These are phyloP conservation scores for Nasonia giraulti DNA, from an alignment of 1,140 invertebrate species.

Conservation along the genomic window DNA sequence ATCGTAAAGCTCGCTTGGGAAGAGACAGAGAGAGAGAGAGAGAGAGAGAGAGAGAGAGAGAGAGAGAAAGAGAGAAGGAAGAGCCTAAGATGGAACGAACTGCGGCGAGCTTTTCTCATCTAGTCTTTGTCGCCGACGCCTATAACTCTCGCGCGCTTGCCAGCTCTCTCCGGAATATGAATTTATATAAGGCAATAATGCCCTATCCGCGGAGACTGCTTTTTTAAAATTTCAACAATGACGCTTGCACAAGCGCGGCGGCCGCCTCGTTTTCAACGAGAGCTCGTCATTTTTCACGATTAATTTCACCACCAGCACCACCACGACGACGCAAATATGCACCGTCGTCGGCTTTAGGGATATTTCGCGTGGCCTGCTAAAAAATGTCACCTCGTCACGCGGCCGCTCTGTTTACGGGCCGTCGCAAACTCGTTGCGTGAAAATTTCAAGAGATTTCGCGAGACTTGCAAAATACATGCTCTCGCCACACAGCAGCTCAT, in stretches of 20 bases:
- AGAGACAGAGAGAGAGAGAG: not conserved
- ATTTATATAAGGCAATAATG: slow-evolving; percentile 63
- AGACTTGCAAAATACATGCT: slow-evolving; percentile 18
- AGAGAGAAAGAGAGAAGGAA: not conserved
- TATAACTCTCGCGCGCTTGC: not conserved
- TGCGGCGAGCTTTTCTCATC: not conserved
- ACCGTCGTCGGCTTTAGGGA: not conserved
- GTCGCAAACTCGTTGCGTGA: not conserved
- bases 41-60: not conserved
- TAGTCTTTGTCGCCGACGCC: slow-evolving; percentile 28
- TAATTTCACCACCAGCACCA: not conserved
- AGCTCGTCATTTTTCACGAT: slow-evolving; percentile 27
- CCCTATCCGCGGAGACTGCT: slow-evolving; percentile 48
- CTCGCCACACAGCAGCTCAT: no score
- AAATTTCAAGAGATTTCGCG: slow-evolving; percentile 29
- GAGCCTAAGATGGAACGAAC: slow-evolving; percentile 47
- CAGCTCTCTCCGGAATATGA: slow-evolving; percentile 54
- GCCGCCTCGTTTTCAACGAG: not conserved
- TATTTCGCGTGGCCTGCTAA: not conserved
- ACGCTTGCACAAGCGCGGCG: not conserved
- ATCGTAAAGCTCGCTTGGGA: slow-evolving; percentile 32
- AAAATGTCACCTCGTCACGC: not conserved
- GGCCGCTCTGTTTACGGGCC: not conserved
- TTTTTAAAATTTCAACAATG: slow-evolving; percentile 40
- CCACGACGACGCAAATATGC: not conserved